Evolutionary conservation across 1,140 invertebrate species (phyloP).

Genomic region (Lasioglossum albipes): DNA sequence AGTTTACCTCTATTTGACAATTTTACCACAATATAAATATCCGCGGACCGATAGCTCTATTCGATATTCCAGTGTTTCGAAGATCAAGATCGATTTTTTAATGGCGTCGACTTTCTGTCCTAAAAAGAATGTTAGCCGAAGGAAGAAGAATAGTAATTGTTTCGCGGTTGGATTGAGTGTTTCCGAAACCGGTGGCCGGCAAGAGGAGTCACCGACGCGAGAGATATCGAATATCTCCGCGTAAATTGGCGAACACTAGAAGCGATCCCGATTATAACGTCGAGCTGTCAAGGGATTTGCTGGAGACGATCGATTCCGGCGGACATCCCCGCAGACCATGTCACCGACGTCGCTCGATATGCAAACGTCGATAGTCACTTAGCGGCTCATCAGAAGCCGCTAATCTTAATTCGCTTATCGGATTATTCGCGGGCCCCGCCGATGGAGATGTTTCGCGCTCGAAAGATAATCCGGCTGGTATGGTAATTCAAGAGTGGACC

Average conservation of each 20-base stretch:
- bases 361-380: conserved; percentile 73
- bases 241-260: conserved; percentile 1
- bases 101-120: too few species aligned
- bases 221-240: conserved; percentile 9
- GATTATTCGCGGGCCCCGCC: conserved; percentile 66
- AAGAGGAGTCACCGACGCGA: background rate
- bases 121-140: too few species aligned
- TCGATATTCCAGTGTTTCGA: too few species aligned
- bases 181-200: too few species aligned
- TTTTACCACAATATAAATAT: too few species aligned
- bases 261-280: conserved; percentile 7
- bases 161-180: too few species aligned
- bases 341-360: conserved; percentile 68
- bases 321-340: conserved; percentile 49
- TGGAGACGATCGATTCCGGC: conserved; percentile 44
- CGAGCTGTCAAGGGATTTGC: conserved; percentile 18
- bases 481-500: conserved; percentile 71
- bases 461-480: conserved; percentile 75
- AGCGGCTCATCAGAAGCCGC: conserved; percentile 74
- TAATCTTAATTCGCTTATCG: conserved; percentile 79
- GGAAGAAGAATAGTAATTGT: too few species aligned
- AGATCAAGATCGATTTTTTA: too few species aligned
- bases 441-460: conserved; percentile 75
- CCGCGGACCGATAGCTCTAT: too few species aligned
- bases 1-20: too few species aligned